Percentiles rank a stretch among this genome's conserved stretches.
Conservation (phyloP, 2,113 vertebrate species). For the Cyanoramphus novaezelandiae region DNA sequence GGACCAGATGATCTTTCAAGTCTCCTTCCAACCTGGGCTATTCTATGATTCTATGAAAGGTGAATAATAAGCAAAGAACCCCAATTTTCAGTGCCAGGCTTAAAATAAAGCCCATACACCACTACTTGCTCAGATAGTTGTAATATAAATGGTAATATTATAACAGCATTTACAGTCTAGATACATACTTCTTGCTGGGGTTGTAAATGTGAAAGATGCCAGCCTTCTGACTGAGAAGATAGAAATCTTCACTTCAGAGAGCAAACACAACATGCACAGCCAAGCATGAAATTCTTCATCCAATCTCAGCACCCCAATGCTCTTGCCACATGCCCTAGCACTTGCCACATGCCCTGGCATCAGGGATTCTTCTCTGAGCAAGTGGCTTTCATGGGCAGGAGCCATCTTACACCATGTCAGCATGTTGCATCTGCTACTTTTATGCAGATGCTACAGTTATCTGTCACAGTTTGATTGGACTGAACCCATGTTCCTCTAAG, state of each 20-base stretch:
- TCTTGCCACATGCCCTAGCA: not conserved
- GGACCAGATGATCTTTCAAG: not conserved
- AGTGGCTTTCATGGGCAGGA: not conserved
- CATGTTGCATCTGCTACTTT: not conserved
- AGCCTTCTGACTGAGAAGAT: not conserved
- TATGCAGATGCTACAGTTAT: not conserved
- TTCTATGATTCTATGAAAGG: not conserved
- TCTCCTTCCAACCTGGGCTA: not conserved
- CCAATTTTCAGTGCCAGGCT: not conserved
- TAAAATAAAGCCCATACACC: not conserved
- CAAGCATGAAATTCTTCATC: not conserved
- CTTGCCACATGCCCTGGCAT: not conserved
- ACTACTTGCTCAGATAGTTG: not conserved
- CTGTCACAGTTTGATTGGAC: not conserved
- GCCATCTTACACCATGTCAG: accelerated
- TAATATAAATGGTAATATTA: not conserved
- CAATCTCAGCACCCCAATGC: accelerated
- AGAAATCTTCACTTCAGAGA: not conserved
- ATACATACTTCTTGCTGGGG: not conserved
- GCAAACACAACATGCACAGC: not conserved
- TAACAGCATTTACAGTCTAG: not conserved
- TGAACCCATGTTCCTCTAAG: not conserved
- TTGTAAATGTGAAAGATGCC: not conserved
- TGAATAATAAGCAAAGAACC: not conserved
- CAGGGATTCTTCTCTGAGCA: not conserved